Conservation (phyloP, 1,140 invertebrate species). For the Psix sp. region DNA sequence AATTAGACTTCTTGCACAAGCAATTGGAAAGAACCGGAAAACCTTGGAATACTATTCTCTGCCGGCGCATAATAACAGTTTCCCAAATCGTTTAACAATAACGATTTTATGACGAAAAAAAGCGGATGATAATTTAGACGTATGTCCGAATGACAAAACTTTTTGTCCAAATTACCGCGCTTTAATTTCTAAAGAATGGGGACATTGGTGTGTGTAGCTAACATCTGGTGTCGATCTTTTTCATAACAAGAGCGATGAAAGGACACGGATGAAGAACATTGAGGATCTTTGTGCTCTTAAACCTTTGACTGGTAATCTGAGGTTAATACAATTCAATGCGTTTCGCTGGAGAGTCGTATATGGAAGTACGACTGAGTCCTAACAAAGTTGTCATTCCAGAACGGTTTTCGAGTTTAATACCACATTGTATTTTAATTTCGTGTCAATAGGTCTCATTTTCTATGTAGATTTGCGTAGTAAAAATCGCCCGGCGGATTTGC, state of each 20-base stretch:
- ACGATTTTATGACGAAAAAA: neutral
- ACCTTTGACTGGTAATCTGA: slow-evolving; percentile 46
- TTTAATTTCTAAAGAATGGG: slow-evolving; percentile 27
- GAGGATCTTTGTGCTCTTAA: slow-evolving; percentile 38
- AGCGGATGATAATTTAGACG: neutral
- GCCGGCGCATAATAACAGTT: too few species aligned
- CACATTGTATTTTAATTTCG: slow-evolving; percentile 50
- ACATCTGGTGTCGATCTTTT: slow-evolving; percentile 50
- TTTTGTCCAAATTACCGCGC: slow-evolving; percentile 13
- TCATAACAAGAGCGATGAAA: slow-evolving; percentile 29
- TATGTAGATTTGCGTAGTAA: slow-evolving; percentile 18
- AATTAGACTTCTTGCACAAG: too few species aligned
- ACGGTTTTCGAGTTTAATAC: slow-evolving; percentile 31
- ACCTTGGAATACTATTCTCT: too few species aligned
- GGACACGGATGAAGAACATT: slow-evolving; percentile 47
- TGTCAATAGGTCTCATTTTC: slow-evolving; percentile 44
- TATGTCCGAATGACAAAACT: neutral
- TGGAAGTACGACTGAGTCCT: slow-evolving; percentile 14
- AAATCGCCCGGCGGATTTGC: slow-evolving; percentile 12
- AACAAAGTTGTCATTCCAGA: slow-evolving; percentile 45
- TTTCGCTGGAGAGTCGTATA: slow-evolving; percentile 7
- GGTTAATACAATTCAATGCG: slow-evolving; percentile 44
- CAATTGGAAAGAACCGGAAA: too few species aligned
- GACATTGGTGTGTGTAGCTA: slow-evolving; percentile 21
- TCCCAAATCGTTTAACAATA: too few species aligned